These are phyloP conservation scores for Leptodactylus fallax DNA, from an alignment of 2,797 vertebrate species.

Conservation along the genomic window DNA sequence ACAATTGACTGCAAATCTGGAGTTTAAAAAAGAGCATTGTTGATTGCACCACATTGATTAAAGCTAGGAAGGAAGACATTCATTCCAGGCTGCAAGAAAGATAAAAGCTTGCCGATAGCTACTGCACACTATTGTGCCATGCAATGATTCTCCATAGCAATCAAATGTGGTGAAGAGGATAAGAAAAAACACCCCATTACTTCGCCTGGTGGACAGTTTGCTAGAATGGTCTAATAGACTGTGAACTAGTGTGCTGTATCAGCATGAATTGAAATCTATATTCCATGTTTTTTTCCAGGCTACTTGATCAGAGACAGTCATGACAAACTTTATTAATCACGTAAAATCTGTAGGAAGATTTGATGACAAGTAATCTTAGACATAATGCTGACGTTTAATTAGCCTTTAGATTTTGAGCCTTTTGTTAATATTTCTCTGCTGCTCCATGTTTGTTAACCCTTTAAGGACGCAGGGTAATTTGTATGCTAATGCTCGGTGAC, in stretches of 20 bases:
- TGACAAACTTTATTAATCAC: slow-evolving; percentile 23
- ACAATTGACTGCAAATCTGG: slow-evolving; percentile 44
- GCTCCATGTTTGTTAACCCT: neutral
- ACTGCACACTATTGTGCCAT: slow-evolving; percentile 50
- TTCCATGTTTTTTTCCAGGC: slow-evolving; percentile 5
- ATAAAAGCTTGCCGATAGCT: slow-evolving; percentile 55
- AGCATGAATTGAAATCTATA: slow-evolving; percentile 37
- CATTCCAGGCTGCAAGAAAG: slow-evolving; percentile 47
- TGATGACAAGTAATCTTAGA: neutral
- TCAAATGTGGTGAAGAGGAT: slow-evolving; percentile 45
- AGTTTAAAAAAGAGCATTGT: slow-evolving; percentile 47
- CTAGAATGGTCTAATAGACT: slow-evolving; percentile 36
- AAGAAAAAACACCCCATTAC: slow-evolving; percentile 48
- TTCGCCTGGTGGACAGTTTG: slow-evolving; percentile 24
- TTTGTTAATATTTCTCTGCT: neutral
- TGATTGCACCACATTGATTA: slow-evolving; percentile 50
- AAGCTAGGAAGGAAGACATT: slow-evolving; percentile 45
- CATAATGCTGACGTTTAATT: neutral
- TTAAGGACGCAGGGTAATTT: too few relatives aligned
- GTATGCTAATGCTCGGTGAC: too few relatives aligned
- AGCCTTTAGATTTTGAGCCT: neutral
- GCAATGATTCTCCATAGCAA: slow-evolving; percentile 53
- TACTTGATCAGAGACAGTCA: neutral
- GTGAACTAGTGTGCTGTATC: slow-evolving; percentile 27
- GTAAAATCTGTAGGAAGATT: neutral